Evolutionary conservation across 2,113 vertebrate species (phyloP).

Genomic region (Eupsittula cactorum): DNA sequence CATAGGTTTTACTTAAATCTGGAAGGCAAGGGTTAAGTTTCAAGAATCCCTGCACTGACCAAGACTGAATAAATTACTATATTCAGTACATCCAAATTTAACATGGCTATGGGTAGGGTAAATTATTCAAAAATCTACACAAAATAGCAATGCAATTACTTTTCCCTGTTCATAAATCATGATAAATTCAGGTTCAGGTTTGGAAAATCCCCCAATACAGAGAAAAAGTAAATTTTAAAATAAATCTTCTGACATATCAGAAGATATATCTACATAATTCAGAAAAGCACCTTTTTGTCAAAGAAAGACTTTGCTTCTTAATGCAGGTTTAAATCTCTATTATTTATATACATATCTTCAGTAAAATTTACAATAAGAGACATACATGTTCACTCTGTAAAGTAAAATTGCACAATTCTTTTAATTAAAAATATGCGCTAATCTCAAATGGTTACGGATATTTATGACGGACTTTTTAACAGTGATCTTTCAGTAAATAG

Average conservation of each 20-base stretch:
- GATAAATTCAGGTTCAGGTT: not conserved
- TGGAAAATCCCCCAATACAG: not conserved
- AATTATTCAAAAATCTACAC: not conserved
- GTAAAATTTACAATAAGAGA: not conserved
- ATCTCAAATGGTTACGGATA: not conserved
- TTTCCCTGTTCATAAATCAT: slow-evolving; percentile 27
- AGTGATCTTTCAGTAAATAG: not conserved
- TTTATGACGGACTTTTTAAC: not conserved
- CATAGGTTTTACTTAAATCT: not conserved
- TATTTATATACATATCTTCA: not conserved
- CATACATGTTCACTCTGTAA: not conserved
- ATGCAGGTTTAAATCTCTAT: not conserved
- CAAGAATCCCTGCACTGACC: not conserved
- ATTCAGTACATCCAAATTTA: not conserved
- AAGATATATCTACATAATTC: not conserved
- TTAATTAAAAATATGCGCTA: not conserved
- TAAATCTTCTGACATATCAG: not conserved
- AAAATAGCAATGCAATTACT: not conserved
- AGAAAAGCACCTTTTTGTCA: not conserved
- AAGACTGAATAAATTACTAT: not conserved
- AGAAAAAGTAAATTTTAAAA: not conserved
- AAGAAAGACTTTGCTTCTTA: not conserved
- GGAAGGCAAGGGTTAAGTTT: not conserved
- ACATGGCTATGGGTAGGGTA: not conserved
- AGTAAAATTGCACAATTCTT: not conserved